These are phyloP conservation scores for Drosophila rufa DNA, from an alignment of 1,140 invertebrate species.

Conservation along the genomic window DNA sequence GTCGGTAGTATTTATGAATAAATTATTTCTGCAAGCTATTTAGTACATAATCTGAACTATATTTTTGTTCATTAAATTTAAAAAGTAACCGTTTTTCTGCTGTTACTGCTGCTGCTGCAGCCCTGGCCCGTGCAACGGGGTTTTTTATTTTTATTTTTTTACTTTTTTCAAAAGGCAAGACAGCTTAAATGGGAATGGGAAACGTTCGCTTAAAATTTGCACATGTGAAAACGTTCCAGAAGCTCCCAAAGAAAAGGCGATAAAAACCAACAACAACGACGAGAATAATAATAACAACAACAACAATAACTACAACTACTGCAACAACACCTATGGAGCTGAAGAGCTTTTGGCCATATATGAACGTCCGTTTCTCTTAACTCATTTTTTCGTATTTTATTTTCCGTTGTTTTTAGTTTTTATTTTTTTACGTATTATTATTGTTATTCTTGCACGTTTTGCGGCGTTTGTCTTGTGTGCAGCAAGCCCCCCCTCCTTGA, in stretches of 20 bases:
- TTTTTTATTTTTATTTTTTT: background rate
- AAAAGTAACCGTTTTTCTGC: background rate
- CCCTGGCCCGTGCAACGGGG: background rate
- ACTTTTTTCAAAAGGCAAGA: conserved; percentile 4
- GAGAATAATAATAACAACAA: conserved; percentile 7
- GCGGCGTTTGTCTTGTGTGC: conserved; percentile 48
- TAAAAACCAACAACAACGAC: conserved; percentile 37
- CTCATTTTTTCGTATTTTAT: conserved; percentile 70
- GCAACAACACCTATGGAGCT: conserved; percentile 14
- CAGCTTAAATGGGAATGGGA: conserved; percentile 26
- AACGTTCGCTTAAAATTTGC: conserved; percentile 60
- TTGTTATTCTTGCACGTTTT: conserved; percentile 69
- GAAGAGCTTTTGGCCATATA: conserved; percentile 55
- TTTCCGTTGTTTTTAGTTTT: conserved; percentile 35
- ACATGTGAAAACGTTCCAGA: conserved; percentile 58
- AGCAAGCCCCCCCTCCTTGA: background rate
- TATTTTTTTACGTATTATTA: conserved; percentile 37
- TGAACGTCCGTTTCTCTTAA: conserved; percentile 72
- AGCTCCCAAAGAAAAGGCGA: conserved; percentile 29
- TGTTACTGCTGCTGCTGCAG: background rate
- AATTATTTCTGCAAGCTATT: too few species aligned
- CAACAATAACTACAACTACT: conserved; percentile 11
- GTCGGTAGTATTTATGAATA: background rate
- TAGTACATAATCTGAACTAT: background rate
- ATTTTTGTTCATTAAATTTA: background rate